Percentiles rank a stretch among this genome's conserved stretches.
phyloP scores from a whole-genome alignment of 1,140 invertebrate genomes.

The Pseudomyrmex flavicornis region DNA sequence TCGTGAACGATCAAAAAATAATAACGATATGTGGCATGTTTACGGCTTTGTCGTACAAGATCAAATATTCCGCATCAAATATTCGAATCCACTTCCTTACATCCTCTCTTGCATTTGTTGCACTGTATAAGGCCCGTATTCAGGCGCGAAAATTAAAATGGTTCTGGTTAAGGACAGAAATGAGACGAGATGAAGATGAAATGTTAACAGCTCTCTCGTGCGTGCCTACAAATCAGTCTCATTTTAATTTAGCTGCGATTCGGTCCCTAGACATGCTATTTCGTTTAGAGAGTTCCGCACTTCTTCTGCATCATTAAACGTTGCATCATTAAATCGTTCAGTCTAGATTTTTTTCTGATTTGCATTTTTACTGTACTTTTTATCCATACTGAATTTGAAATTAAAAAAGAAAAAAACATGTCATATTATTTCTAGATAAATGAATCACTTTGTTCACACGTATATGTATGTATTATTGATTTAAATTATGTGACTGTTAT shows the following conservation, averaged over 20 bases:
- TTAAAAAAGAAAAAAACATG: constrained; percentile 11
- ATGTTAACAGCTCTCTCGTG: constrained; percentile 64
- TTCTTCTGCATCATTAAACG: constrained; percentile 51
- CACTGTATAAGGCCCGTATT: constrained; percentile 76
- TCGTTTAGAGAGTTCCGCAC: constrained; percentile 61
- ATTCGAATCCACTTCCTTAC: constrained; percentile 11
- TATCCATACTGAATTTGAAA: neutral
- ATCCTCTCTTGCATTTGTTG: neutral
- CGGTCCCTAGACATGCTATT: constrained; percentile 70
- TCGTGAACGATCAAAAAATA: neutral
- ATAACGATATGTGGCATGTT: constrained; percentile 52
- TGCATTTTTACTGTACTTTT: neutral
- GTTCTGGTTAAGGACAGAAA: constrained; percentile 75
- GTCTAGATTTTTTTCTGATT: constrained; percentile 27
- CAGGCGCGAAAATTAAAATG: constrained; percentile 77
- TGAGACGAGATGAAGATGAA: constrained; percentile 65
- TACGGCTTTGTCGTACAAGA: constrained; percentile 30
- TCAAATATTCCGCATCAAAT: neutral
- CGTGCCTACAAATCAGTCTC: constrained; percentile 77
- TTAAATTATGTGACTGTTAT: constrained; percentile 15
- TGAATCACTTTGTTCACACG: neutral
- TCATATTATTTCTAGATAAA: constrained; percentile 11
- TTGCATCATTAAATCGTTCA: constrained; percentile 61
- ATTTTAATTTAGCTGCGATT: constrained; percentile 77
- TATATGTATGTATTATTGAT: neutral